Base-by-base conservation (phyloP, 2,888 invertebrate species). In the Busseola fusca region DNA sequence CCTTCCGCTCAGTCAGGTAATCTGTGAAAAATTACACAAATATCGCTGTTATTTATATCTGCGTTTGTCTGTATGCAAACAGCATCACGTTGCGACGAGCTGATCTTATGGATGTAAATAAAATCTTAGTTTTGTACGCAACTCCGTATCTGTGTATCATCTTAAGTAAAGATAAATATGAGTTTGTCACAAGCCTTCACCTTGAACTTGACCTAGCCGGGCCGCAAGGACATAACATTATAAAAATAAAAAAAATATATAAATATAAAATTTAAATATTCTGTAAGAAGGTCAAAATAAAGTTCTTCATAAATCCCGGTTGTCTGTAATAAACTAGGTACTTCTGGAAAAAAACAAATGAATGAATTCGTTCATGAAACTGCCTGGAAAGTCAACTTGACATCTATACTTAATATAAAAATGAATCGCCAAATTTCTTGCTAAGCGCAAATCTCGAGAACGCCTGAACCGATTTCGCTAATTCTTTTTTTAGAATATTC, bases 71-170 rank as follows among this genome's bases (percentile, higher is more conserved):
- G n/a, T 58, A 62, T 40, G 25, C 60, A 80, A 75, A 80, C 37
- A 75, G n/a, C 25, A 45, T 45, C 81, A 76, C 60, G 67, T 14
- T 14, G 9, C 60, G 4, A 18, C 27, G 14, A 57, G 45, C 66
- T 80, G 66, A 67, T 67, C 37, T 18, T 42, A 37, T 37, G 50
- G 63, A 80, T 79, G 63, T 74, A 74, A 45, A 73, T 74, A 78
- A 73, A 50, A 30, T 25, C 40, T 21, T 21, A 72, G 34, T 37
- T n/a, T 27, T 50, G n/a, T 50, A 30, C 6, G 27, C 42, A 69
- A 30, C 14, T 25, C 30, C 45, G 21, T 48, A 77, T 77, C 70
- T 77, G 16, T 40, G 30, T 69, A 25, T 52, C 45, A 68, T 72
- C 72, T 40, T 64, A 45, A 10, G 37, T 56, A 56, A 48, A 52